Conservation (phyloP, 2,797 vertebrate genomes). For the Philypnodon macrostomus region DNA sequence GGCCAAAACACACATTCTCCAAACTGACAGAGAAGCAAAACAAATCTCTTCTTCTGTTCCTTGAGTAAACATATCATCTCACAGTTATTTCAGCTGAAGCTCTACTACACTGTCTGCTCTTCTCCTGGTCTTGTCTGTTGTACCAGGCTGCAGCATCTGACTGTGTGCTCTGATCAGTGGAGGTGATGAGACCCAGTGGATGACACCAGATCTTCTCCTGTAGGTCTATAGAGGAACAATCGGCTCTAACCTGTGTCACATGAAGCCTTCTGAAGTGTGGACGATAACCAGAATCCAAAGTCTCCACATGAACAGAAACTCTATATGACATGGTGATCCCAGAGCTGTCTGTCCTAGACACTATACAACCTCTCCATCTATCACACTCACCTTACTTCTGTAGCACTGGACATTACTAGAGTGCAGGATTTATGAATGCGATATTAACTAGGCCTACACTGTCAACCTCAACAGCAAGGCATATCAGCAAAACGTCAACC, state of each 20-base stretch:
- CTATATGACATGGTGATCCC: conserved; percentile 63
- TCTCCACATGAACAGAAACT: conserved; percentile 56
- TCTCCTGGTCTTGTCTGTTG: conserved; percentile 10
- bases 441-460: too few relatives aligned
- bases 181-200: conserved; percentile 43
- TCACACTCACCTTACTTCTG: conserved; percentile 34
- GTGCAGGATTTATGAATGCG: neutral
- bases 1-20: conserved; percentile 24
- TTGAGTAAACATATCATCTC: conserved; percentile 51
- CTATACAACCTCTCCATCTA: conserved; percentile 57
- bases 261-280: conserved; percentile 46
- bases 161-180: conserved; percentile 49
- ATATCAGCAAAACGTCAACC: too few relatives aligned
- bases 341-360: conserved; percentile 58
- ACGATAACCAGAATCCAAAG: conserved; percentile 65
- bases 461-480: neutral
- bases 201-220: conserved; percentile 53
- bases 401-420: conserved; percentile 2
- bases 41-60: conserved; percentile 21
- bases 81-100: conserved; percentile 44
- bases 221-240: conserved; percentile 44
- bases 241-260: conserved; percentile 18
- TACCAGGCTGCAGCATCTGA: conserved; percentile 32
- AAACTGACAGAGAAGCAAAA: conserved; percentile 38
- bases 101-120: conserved; percentile 26